Percentiles rank a stretch among this genome's conserved stretches.
These are phyloP conservation scores for Cephus rjabovi DNA, from an alignment of 2,888 invertebrate species.

Conservation along the genomic window DNA sequence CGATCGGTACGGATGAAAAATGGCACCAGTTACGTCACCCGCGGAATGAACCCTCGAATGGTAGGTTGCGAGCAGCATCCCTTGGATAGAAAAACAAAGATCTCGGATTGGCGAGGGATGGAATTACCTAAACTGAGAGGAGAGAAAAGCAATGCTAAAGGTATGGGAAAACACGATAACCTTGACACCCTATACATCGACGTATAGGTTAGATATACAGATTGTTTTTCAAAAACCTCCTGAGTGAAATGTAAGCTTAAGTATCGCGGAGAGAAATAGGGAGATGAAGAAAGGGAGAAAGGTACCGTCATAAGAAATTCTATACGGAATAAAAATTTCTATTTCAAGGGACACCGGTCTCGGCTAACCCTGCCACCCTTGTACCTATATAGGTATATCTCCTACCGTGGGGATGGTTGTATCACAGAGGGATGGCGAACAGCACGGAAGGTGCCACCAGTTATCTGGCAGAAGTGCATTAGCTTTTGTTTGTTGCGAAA, in stretches of 20 bases:
- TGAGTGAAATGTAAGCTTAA: background rate
- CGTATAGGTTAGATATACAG: background rate
- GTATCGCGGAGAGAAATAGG: constrained; percentile 1
- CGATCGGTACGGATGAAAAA: constrained; percentile 46
- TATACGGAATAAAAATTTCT: background rate
- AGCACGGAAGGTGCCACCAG: constrained; percentile 27
- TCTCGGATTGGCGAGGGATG: background rate
- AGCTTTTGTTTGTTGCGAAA: constrained; percentile 44
- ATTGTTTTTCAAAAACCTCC: background rate
- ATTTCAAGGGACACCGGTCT: background rate
- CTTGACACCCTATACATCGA: background rate
- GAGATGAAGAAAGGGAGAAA: constrained; percentile 1
- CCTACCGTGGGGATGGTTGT: background rate
- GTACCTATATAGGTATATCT: background rate
- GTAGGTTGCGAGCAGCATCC: background rate
- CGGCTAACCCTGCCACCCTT: background rate
- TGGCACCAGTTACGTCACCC: constrained; percentile 29
- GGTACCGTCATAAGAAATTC: background rate
- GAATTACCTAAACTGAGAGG: background rate
- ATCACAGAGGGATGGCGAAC: background rate
- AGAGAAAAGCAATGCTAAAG: background rate
- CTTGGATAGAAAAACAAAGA: background rate
- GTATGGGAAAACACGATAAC: background rate
- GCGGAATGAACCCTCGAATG: background rate
- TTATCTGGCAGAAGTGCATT: constrained; percentile 50